Conservation (phyloP, 2,113 vertebrate genomes). For the Acanthisitta chloris region DNA sequence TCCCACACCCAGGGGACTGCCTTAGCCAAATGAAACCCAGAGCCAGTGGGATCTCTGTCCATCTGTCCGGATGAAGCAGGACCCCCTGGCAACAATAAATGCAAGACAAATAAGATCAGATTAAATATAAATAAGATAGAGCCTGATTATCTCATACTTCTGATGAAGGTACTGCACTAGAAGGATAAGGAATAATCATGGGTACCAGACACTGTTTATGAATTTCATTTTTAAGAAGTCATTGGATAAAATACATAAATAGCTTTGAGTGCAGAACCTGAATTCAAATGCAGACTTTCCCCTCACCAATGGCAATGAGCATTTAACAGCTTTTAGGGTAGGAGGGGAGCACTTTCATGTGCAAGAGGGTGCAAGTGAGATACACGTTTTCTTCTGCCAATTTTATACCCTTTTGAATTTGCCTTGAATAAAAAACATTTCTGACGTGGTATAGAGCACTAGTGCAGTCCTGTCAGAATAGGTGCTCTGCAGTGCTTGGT, state of each 20-base stretch:
- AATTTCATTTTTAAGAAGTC: neutral
- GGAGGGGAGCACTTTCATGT: neutral
- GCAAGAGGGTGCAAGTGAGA: neutral
- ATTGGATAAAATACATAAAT: neutral
- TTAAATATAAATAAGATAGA: neutral
- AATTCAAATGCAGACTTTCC: neutral
- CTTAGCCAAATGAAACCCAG: neutral
- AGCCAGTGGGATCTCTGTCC: neutral
- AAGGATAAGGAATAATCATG: neutral
- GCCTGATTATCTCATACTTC: neutral
- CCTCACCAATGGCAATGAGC: neutral
- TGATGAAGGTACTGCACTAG: neutral
- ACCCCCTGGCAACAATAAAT: neutral
- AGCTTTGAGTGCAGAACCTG: neutral
- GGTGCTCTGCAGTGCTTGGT: neutral
- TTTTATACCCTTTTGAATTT: neutral
- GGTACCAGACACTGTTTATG: neutral
- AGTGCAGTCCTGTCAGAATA: neutral
- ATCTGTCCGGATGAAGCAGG: neutral
- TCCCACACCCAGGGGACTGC: neutral
- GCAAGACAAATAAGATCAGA: neutral
- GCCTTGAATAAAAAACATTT: neutral
- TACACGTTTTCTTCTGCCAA: neutral
- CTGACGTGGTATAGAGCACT: neutral
- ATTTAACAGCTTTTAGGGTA: neutral